phyloP scores from a whole-genome alignment of 2,888 invertebrate genomes.

The Cryptus armator region DNA sequence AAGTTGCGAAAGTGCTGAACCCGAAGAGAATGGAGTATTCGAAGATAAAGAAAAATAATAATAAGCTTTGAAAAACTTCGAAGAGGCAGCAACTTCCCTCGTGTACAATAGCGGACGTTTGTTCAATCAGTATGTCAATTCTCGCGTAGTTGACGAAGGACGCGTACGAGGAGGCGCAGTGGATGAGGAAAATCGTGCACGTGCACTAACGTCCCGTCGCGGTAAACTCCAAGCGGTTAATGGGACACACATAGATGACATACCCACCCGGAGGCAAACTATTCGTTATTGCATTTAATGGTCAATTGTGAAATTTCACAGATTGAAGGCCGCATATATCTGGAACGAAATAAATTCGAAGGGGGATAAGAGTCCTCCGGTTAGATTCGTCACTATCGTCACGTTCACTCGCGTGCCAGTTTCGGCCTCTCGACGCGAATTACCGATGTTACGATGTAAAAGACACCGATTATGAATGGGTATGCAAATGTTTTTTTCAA shows the following conservation, averaged over 20 bases:
- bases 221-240: conserved; percentile 56
- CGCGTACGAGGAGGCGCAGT: conserved; percentile 31
- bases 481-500: conserved; percentile 25
- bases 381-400: conserved; percentile 55
- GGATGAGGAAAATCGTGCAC: conserved; percentile 58
- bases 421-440: conserved; percentile 44
- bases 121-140: conserved; percentile 61
- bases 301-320: conserved; percentile 69
- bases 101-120: conserved; percentile 44
- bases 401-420: conserved; percentile 68
- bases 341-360: conserved; percentile 65
- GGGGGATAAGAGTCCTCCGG: conserved; percentile 38
- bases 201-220: conserved; percentile 48
- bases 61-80: not conserved
- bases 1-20: not conserved
- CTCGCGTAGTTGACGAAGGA: conserved; percentile 59
- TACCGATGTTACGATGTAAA: not conserved
- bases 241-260: conserved; percentile 39
- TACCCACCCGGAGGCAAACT: conserved; percentile 59
- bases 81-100: conserved; percentile 4
- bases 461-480: conserved; percentile 12
- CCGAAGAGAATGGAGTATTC: too few species aligned
- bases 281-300: conserved; percentile 72
- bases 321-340: conserved; percentile 70
- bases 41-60: too few species aligned